phyloP scores from a whole-genome alignment of 2,113 vertebrate genomes.

The Albula glossodonta region DNA sequence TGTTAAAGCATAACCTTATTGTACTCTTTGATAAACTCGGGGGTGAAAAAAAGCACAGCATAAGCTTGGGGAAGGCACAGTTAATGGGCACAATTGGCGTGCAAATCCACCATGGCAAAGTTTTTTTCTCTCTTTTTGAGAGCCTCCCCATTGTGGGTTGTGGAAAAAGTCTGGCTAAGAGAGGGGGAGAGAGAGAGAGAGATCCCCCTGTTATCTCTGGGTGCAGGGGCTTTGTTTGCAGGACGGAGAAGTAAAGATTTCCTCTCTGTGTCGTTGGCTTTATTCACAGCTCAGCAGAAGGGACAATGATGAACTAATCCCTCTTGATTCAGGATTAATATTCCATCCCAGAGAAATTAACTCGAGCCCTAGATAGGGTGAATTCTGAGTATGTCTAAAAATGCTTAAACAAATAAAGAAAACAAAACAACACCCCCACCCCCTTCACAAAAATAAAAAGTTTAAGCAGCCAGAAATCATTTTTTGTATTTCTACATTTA shows the following conservation, averaged over 20 bases:
- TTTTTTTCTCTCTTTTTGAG: constrained; percentile 54
- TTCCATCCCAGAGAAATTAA: constrained; percentile 74
- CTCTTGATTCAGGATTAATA: constrained; percentile 75
- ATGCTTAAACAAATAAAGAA: constrained; percentile 63
- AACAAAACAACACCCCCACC: constrained; percentile 40
- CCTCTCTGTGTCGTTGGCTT: constrained; percentile 70
- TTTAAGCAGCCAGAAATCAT: constrained; percentile 55
- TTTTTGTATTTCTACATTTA: constrained; percentile 46
- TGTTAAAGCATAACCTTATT: constrained; percentile 72
- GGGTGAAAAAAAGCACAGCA: constrained; percentile 66
- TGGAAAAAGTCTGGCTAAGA: constrained; percentile 29
- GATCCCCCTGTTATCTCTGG: constrained; percentile 69
- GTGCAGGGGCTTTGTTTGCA: constrained; percentile 72
- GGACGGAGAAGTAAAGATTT: constrained; percentile 71
- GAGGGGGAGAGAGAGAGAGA: constrained; percentile 44
- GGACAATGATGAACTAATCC: constrained; percentile 78
- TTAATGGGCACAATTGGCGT: constrained; percentile 74
- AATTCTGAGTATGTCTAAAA: constrained; percentile 67
- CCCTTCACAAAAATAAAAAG: constrained; percentile 37
- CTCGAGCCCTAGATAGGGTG: constrained; percentile 63
- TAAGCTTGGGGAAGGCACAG: constrained; percentile 65
- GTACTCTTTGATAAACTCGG: constrained; percentile 78
- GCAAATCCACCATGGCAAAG: constrained; percentile 75
- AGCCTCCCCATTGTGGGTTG: constrained; percentile 9
- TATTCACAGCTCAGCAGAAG: constrained; percentile 70